These are phyloP conservation scores for Petrocephalus sullivani DNA, from an alignment of 2,797 vertebrate genomes.

Conservation along the genomic window DNA sequence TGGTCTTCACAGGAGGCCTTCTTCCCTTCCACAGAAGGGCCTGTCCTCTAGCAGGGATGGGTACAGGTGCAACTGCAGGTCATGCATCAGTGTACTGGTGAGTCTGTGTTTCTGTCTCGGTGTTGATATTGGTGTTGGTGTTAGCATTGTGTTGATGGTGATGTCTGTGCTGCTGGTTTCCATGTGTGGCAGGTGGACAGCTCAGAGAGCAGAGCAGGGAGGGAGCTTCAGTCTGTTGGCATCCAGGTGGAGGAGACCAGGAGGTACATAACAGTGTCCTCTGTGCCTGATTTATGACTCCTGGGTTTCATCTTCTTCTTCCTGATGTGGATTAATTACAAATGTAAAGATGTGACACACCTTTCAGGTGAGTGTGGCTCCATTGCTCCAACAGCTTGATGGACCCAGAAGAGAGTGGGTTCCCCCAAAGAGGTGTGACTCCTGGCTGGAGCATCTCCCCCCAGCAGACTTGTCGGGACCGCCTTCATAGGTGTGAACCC, in stretches of 20 bases:
- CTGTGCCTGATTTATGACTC: not conserved
- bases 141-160: not conserved
- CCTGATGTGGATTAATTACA: not conserved
- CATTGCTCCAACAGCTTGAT: slow-evolving; percentile 92
- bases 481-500: slow-evolving; percentile 73
- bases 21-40: not conserved
- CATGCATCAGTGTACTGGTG: not conserved
- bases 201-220: not conserved
- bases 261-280: not conserved
- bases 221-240: slow-evolving; percentile 15
- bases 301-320: not conserved
- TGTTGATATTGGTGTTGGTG: not conserved
- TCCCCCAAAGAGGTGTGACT: slow-evolving; percentile 62
- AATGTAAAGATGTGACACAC: not conserved
- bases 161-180: not conserved
- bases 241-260: not conserved
- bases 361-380: slow-evolving; percentile 78
- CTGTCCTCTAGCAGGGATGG: not conserved
- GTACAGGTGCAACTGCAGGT: slow-evolving; percentile 2
- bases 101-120: not conserved
- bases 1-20: not conserved
- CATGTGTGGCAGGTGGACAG: not conserved
- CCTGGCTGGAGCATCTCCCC: slow-evolving; percentile 65
- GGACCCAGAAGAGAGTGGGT: slow-evolving; percentile 71
- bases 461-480: slow-evolving; percentile 74